Percentiles rank a stretch among this genome's conserved stretches.
Evolutionary conservation across 2,113 vertebrate species (phyloP).

Genomic region (Silurus asotus): DNA sequence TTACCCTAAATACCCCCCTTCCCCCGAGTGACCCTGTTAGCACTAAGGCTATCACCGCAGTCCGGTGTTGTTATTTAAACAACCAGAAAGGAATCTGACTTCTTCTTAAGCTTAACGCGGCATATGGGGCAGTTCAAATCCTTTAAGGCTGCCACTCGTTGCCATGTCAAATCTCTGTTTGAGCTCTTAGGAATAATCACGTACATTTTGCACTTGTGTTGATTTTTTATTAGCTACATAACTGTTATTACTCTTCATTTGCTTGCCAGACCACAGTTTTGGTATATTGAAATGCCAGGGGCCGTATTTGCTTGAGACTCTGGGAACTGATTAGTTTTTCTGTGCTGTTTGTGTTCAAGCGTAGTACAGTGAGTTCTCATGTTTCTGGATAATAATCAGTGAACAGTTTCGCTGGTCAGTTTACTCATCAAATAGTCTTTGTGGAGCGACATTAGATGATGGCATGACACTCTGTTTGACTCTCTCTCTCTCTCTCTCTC

Average conservation of each 20-base stretch:
- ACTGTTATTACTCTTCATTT: neutral
- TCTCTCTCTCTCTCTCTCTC: neutral
- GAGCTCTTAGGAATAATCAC: neutral
- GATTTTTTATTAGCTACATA: neutral
- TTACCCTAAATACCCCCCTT: neutral
- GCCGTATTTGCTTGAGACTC: slow-evolving; percentile 11
- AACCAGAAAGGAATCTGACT: slow-evolving; percentile 12
- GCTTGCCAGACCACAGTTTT: neutral
- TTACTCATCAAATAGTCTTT: slow-evolving; percentile 21
- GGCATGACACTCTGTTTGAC: neutral
- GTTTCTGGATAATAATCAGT: slow-evolving; percentile 27
- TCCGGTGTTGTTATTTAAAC: slow-evolving; percentile 29
- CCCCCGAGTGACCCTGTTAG: neutral
- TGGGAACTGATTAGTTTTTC: neutral
- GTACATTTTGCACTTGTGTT: slow-evolving; percentile 15
- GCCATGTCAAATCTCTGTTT: slow-evolving; percentile 2
- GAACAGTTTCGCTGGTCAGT: slow-evolving; percentile 27
- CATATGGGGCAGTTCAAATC: neutral
- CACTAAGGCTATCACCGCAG: neutral
- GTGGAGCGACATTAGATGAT: neutral
- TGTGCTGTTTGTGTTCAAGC: neutral
- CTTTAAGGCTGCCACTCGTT: neutral
- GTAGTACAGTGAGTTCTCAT: slow-evolving; percentile 19
- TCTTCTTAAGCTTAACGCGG: neutral
- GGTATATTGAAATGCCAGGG: neutral